Evolutionary conservation across 1,140 invertebrate genomes (phyloP).

Genomic region (Drosophila sechellia): DNA sequence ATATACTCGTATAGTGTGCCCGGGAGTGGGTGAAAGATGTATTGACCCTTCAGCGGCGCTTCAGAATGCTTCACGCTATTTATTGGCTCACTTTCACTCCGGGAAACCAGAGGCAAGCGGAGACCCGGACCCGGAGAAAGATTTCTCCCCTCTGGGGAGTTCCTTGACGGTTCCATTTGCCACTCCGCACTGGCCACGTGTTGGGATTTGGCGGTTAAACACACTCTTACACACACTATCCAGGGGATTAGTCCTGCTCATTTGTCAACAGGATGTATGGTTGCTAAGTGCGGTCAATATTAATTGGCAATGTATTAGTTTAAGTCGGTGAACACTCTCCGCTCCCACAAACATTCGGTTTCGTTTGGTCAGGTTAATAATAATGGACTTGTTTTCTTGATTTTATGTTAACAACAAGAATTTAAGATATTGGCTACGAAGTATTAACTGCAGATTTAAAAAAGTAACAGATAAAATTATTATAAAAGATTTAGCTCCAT

Average conservation of each 20-base stretch:
- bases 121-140: conserved; percentile 29
- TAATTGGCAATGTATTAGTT: conserved; percentile 72
- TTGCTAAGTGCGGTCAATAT: conserved; percentile 54
- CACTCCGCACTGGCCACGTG: conserved; percentile 63
- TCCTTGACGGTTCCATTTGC: conserved; percentile 38
- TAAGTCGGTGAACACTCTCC: conserved; percentile 27
- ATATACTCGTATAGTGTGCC: conserved; percentile 10
- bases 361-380: not conserved
- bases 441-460: no score
- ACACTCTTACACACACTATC: conserved; percentile 39
- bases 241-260: conserved; percentile 69
- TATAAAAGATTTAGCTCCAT: no score
- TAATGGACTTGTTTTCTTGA: not conserved
- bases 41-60: conserved; percentile 77
- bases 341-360: not conserved
- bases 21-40: conserved; percentile 63
- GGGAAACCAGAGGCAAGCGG: conserved; percentile 20
- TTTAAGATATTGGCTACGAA: not conserved
- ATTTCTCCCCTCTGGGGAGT: conserved; percentile 65
- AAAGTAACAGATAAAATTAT: no score
- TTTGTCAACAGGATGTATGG: conserved; percentile 72
- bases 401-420: not conserved
- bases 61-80: conserved; percentile 79
- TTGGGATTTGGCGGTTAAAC: conserved; percentile 71
- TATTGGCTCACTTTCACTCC: conserved; percentile 79